phyloP scores from a whole-genome alignment of 2,797 vertebrate species.

The Chromis chromis region DNA sequence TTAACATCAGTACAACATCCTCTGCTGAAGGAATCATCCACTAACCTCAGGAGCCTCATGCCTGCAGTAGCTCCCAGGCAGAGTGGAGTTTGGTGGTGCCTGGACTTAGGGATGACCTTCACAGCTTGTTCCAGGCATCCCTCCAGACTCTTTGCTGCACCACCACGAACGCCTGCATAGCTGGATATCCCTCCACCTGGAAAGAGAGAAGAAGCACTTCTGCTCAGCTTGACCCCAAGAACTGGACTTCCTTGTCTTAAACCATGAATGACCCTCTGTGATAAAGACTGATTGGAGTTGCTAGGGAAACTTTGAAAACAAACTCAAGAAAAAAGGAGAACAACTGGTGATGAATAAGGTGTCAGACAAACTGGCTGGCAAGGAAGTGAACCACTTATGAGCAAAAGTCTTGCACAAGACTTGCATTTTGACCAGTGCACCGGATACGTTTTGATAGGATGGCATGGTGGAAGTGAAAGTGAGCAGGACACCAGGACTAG shows the following conservation, averaged over 20 bases:
- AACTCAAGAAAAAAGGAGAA: conserved; percentile 37
- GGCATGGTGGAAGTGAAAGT: conserved; percentile 38
- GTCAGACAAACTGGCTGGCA: not conserved
- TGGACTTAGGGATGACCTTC: conserved; percentile 75
- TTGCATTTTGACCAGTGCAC: not conserved
- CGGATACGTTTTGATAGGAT: not conserved
- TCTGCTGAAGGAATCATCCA: conserved; percentile 3
- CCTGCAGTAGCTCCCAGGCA: conserved; percentile 90
- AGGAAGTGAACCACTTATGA: conserved; percentile 22
- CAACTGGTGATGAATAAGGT: conserved; percentile 3
- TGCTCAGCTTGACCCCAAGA: conserved; percentile 6
- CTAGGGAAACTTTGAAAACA: not conserved
- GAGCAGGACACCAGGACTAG: not conserved
- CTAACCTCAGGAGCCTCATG: conserved; percentile 74
- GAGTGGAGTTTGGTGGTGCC: conserved; percentile 79
- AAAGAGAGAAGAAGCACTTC: conserved; percentile 6
- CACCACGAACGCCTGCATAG: conserved; percentile 73
- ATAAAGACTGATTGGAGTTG: not conserved
- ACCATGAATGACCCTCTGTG: not conserved
- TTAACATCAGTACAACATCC: not conserved
- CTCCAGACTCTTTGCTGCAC: conserved; percentile 82
- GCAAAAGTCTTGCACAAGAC: conserved; percentile 31
- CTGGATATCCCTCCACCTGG: conserved; percentile 87
- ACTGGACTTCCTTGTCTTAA: conserved; percentile 17
- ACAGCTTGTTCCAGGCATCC: conserved; percentile 82